These are phyloP conservation scores for Muraenolepis orangiensis DNA, from an alignment of 2,797 vertebrate genomes.

Conservation along the genomic window DNA sequence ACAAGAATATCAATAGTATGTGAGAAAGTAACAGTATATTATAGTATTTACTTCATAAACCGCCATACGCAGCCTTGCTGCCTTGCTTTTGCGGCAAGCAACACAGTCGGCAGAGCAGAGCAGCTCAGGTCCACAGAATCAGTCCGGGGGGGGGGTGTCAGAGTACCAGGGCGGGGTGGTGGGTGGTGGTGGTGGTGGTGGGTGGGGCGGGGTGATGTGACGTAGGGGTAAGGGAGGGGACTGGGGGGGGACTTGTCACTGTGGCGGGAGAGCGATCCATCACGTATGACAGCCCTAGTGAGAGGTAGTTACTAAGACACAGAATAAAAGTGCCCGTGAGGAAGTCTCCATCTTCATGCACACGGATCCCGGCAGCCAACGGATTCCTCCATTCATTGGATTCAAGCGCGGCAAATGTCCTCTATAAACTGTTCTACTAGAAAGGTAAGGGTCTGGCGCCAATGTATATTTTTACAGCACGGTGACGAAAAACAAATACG, in stretches of 20 bases:
- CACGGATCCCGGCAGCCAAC: too few species aligned
- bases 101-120: neutral
- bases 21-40: too few species aligned
- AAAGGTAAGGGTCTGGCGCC: neutral
- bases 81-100: neutral
- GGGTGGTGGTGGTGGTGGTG: too few species aligned
- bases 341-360: neutral
- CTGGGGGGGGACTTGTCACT: too few species aligned
- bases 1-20: neutral
- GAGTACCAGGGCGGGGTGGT: neutral
- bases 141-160: neutral
- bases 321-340: conserved; percentile 41
- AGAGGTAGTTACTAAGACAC: conserved; percentile 53
- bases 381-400: neutral
- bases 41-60: neutral
- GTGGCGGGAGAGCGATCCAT: conserved; percentile 45
- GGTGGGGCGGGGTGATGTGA: too few species aligned
- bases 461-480: neutral
- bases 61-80: neutral
- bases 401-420: neutral
- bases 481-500: neutral
- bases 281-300: conserved; percentile 40
- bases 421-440: neutral
- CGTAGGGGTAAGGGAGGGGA: too few species aligned
- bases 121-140: neutral